Evolutionary conservation across 2,888 invertebrate species (phyloP), one percentile per base, ranked within the genome.

Genomic region (Nemoura dubitans): DNA sequence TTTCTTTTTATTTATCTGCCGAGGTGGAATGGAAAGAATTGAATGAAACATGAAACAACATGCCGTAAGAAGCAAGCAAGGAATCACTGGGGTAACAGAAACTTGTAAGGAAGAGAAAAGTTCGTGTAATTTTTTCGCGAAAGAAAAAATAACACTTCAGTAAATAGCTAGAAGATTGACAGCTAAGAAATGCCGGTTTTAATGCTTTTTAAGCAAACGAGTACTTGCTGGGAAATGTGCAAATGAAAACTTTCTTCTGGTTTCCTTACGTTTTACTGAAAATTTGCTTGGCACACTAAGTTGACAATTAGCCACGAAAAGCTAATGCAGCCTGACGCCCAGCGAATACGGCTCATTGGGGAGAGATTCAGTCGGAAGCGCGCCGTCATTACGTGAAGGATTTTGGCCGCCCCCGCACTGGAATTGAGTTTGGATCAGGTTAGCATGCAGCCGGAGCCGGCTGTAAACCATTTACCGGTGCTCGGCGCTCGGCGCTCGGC

Each of bases 111-210:
- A 86, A 87, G 86, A 87, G 77, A 86, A 87, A 87, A 87, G 86
- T 88, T 88, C 86, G 59, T 87, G 85, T 87, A 88, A 88, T 88
- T 88, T 88, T 87, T 88, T 88, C 87, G 84, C 83, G 84, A 85
- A 86, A 83, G 86, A 88, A 88, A 87, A 88, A 88, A 86, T 87
- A 88, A 87, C 87, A 88, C 88, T 87, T 88, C 88, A 88, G 88
- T 88, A 88, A 88, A 88, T 88, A 88, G 87, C 87, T 86, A 82
- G 76, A 86, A 88, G 88, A 88, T 87, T 88, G 88, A 88, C 88
- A 88, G 87, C 85, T 83, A 86, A 87, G 83, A 86, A 83, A 83
- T 86, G 43, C 84, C 81, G 76, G 82, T 85, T 86, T 87, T 87
- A 76, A 84, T 83, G 86, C 86, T 85, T 87, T 88, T 86, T 86